A percentile compares a stretch with the other conserved stretches of the same genome.
Conservation (phyloP, 2,797 vertebrate genomes). For the Crenichthys baileyi region DNA sequence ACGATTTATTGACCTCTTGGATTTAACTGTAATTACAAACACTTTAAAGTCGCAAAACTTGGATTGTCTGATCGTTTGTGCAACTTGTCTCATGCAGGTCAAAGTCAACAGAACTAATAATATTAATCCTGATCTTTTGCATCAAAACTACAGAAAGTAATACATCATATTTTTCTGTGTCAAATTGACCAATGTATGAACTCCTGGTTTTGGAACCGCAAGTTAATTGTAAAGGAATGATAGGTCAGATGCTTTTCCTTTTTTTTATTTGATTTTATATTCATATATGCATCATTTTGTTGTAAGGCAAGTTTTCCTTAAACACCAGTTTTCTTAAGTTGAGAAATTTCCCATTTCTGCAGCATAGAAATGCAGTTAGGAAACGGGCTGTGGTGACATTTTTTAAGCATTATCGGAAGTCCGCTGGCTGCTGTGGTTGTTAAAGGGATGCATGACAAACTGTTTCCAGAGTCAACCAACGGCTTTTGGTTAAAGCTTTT, state of each 20-base stretch:
- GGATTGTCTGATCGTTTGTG: background rate
- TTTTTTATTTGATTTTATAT: background rate
- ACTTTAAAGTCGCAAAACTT: background rate
- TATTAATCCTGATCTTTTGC: background rate
- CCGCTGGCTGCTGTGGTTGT: slow-evolving; percentile 30
- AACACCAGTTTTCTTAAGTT: slow-evolving; percentile 10
- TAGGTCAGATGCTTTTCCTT: background rate
- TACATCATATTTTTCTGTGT: too few species aligned
- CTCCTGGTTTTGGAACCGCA: background rate
- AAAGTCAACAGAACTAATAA: background rate
- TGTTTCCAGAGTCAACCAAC: slow-evolving; percentile 18
- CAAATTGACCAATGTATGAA: background rate
- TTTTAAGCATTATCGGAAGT: slow-evolving; percentile 37
- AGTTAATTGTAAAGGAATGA: background rate
- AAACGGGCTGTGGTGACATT: slow-evolving; percentile 30
- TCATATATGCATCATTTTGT: background rate
- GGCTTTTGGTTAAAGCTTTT: background rate
- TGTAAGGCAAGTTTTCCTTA: slow-evolving; percentile 20
- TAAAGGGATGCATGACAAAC: slow-evolving; percentile 26
- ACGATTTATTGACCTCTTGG: background rate
- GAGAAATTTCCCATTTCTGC: slow-evolving; percentile 16
- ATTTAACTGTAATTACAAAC: background rate
- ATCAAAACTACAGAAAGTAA: background rate
- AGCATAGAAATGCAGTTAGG: background rate
- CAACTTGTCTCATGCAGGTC: background rate